Evolutionary conservation across 2,113 vertebrate species (phyloP).

Genomic region (Microcebus ravelobensis): DNA sequence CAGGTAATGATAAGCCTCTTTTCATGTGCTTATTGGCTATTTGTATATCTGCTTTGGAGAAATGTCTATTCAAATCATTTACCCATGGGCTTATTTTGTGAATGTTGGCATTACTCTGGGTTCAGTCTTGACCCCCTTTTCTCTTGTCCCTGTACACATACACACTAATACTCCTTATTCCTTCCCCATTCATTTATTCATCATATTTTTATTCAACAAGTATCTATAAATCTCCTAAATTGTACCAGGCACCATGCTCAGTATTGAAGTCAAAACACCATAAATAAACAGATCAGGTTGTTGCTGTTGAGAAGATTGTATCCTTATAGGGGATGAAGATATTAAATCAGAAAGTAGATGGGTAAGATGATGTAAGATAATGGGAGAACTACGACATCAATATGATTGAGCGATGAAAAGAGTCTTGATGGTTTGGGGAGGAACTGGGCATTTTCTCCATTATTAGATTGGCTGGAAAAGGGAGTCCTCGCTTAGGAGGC

Average conservation of each 20-base stretch:
- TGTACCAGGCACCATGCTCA: neutral
- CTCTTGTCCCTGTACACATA: neutral
- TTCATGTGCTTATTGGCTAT: neutral
- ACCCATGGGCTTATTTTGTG: neutral
- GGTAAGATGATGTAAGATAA: neutral
- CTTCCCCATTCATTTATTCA: neutral
- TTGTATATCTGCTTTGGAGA: neutral
- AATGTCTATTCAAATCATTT: neutral
- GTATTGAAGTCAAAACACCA: neutral
- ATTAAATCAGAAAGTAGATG: neutral
- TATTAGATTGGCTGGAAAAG: neutral
- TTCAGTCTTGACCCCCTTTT: neutral
- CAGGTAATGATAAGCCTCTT: neutral
- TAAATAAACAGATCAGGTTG: neutral
- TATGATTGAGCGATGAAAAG: neutral
- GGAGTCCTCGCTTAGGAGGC: neutral
- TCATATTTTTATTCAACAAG: constrained; percentile 10
- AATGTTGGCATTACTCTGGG: neutral
- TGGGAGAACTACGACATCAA: neutral
- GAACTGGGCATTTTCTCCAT: neutral
- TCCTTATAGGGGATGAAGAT: neutral
- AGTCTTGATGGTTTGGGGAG: neutral
- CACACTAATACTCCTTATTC: neutral
- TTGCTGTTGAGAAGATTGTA: neutral
- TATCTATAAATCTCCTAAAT: constrained; percentile 9